Conservation (phyloP, 2,888 invertebrate genomes). For the Spialia ferax region DNA sequence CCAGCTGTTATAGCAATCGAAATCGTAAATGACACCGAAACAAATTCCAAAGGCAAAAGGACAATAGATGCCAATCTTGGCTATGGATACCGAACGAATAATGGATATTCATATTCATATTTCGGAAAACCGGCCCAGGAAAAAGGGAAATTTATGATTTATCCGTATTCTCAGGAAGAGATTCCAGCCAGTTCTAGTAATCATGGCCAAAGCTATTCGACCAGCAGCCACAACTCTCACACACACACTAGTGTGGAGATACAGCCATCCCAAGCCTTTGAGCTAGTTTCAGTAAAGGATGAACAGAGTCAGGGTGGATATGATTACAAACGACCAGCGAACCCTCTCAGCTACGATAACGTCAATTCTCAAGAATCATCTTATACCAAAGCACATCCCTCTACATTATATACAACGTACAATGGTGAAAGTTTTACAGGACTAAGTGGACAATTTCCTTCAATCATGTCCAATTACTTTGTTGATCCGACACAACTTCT, state of each 20-base stretch:
- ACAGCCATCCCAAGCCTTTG: slow-evolving; percentile 86
- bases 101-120: slow-evolving; percentile 80
- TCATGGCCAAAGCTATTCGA: slow-evolving; percentile 48
- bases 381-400: slow-evolving; percentile 52
- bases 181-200: slow-evolving; percentile 71
- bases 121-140: slow-evolving; percentile 78
- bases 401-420: slow-evolving; percentile 79
- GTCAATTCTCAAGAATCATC: slow-evolving; percentile 43
- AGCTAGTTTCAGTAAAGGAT: slow-evolving; percentile 72
- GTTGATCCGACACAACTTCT: slow-evolving; percentile 77
- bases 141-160: slow-evolving; percentile 88
- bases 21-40: slow-evolving; percentile 86
- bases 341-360: slow-evolving; percentile 53
- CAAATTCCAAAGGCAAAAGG: slow-evolving; percentile 87
- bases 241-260: slow-evolving; percentile 79
- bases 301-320: slow-evolving; percentile 66
- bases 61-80: slow-evolving; percentile 92
- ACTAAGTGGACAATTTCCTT: slow-evolving; percentile 76
- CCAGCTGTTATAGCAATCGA: slow-evolving; percentile 88
- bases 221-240: slow-evolving; percentile 53
- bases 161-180: slow-evolving; percentile 90
- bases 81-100: slow-evolving; percentile 88
- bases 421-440: slow-evolving; percentile 78
- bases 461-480: slow-evolving; percentile 80
- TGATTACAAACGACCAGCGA: slow-evolving; percentile 65